A percentile compares a stretch with the other conserved stretches of the same genome.
phyloP scores from a whole-genome alignment of 1,140 invertebrate genomes.

The Mya arenaria region DNA sequence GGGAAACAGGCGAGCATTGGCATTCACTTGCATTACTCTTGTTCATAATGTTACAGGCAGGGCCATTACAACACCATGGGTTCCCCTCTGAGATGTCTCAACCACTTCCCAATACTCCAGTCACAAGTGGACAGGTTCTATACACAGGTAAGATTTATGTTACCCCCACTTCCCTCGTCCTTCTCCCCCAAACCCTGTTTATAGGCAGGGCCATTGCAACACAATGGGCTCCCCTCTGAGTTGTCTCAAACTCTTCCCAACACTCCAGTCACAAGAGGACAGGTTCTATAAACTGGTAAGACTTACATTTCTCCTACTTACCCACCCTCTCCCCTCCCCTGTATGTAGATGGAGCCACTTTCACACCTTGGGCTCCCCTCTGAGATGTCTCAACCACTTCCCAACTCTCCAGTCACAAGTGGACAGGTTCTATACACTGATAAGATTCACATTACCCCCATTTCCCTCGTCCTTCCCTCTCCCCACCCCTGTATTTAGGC shows the following conservation, averaged over 20 bases:
- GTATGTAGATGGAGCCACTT: constrained; percentile 82
- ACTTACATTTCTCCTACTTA: no score
- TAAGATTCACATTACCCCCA: no score
- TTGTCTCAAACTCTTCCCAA: constrained; percentile 79
- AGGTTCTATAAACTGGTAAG: constrained; percentile 80
- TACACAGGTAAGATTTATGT: constrained; percentile 73
- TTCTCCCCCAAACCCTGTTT: no score
- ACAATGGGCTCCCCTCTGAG: constrained; percentile 81
- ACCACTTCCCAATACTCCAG: constrained; percentile 76
- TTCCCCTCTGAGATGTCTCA: constrained; percentile 81
- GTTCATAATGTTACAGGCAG: constrained; percentile 68
- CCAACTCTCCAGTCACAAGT: constrained; percentile 78
- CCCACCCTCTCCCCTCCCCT: no score
- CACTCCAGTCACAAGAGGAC: constrained; percentile 76
- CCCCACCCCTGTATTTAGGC: no score
- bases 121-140: constrained; percentile 80
- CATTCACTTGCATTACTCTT: no score
- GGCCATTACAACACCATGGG: constrained; percentile 82
- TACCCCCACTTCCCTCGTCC: no score
- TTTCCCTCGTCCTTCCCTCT: no score
- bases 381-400: constrained; percentile 80
- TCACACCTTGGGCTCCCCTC: constrained; percentile 80
- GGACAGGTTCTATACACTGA: constrained; percentile 79
- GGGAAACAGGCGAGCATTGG: no score
- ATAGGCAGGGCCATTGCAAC: constrained; percentile 82